These are phyloP conservation scores for Chrysolina americana DNA, from an alignment of 2,888 invertebrate genomes.

Conservation along the genomic window DNA sequence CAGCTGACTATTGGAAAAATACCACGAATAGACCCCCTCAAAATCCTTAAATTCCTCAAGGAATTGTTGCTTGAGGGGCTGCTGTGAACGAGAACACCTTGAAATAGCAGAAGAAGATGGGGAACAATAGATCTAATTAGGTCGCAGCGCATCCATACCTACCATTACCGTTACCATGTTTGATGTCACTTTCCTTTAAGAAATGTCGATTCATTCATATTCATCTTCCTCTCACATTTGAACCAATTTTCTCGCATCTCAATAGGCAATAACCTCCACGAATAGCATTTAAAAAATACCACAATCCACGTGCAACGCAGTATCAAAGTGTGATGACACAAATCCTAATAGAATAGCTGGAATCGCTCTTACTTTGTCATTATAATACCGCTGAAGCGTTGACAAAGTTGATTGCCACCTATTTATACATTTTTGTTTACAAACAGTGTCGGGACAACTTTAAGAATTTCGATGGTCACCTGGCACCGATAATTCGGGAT, in stretches of 20 bases:
- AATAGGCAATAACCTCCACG: constrained; percentile 2
- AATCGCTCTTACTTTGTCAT: constrained; percentile 13
- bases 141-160: too few relatives aligned
- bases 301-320: constrained; percentile 10
- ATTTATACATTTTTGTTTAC: constrained; percentile 32
- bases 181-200: too few relatives aligned
- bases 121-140: too few relatives aligned
- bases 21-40: too few relatives aligned
- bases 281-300: constrained; percentile 17
- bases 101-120: too few relatives aligned
- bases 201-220: too few relatives aligned
- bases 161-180: too few relatives aligned
- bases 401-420: constrained; percentile 11
- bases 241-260: not conserved
- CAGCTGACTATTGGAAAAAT: too few relatives aligned
- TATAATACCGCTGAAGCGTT: constrained; percentile 4
- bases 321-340: not conserved
- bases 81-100: too few relatives aligned
- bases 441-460: constrained; percentile 25
- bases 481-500: constrained; percentile 22
- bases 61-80: too few relatives aligned
- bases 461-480: constrained; percentile 17
- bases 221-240: constrained; percentile 9
- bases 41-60: too few relatives aligned
- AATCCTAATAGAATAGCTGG: constrained; percentile 16